Base-by-base conservation (phyloP, 1,140 invertebrate species). In the Potamilus streckersoni region DNA sequence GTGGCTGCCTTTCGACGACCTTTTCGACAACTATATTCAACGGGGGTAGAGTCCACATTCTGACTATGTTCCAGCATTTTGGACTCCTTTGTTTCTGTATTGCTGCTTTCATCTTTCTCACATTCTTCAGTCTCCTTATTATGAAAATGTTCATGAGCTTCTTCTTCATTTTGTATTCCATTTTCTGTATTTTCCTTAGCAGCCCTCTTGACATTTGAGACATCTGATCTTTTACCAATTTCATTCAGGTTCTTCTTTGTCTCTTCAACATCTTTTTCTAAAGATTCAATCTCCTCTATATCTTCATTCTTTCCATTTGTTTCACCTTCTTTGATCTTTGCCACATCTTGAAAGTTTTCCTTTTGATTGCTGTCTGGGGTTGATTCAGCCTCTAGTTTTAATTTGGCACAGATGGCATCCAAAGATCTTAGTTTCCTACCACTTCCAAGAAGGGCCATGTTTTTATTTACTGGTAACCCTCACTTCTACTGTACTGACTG, bases 331-430 rank as follows among this genome's bases (percentile, higher is more conserved):
- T 27, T 17, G 15, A 17, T 17, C 66, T 68, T 68, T 17, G 74
- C 17, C 17, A 71, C 11, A 65, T 70, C 69, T 58, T 59, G 56
- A 20, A 56, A 20, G 15, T 19, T 62, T 59, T 62, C 63, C n/a
- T 17, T 49, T 61, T 23, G 13, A 49, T 19, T 59, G 11, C 38
- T 59, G n/a, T 62, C 60, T 49, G 61, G 16, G 19, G 19, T 49
- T 14, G 19, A 56, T 57, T 56, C 57, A n/a, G 63, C 38, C 20
- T 80, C 71, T 14, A 64, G 71, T 71, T 87, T 85, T 31, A 87
- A 76, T 76, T 85, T 85, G 38, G 85, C 86, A 82, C 85, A 87
- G 20, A 87, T 87, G n/a, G 84, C 86, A 82, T 87, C 85, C 17
- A 87, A 79, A 65, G 84, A 84, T 20, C 83, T 69, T 3, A 81